Evolutionary conservation across 2,113 vertebrate genomes (phyloP).

Genomic region (Oncorhynchus kisutch): DNA sequence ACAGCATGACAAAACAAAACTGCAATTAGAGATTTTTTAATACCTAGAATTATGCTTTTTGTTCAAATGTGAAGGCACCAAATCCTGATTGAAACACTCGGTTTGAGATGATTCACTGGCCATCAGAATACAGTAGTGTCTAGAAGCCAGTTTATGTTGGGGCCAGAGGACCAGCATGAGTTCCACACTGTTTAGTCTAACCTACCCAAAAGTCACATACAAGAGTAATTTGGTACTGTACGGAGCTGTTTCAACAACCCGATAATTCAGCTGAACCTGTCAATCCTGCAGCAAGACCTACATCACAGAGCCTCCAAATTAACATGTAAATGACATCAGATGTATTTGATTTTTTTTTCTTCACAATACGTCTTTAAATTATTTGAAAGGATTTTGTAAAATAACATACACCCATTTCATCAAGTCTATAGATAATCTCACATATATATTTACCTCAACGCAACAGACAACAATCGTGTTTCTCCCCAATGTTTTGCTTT

Average conservation of each 20-base stretch:
- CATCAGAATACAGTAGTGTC: not conserved
- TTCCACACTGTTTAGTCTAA: slow-evolving; percentile 19
- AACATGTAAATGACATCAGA: not conserved
- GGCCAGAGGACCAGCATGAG: not conserved
- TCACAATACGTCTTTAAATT: no score
- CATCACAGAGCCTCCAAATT: not conserved
- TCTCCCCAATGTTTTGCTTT: slow-evolving; percentile 66
- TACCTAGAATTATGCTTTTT: no score
- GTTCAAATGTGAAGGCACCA: no score
- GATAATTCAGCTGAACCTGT: not conserved
- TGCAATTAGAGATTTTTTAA: no score
- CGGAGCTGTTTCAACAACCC: slow-evolving; percentile 7
- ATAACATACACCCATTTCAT: not conserved
- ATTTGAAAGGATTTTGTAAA: no score
- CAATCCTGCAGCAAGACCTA: not conserved
- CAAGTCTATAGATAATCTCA: not conserved
- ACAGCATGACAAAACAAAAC: no score
- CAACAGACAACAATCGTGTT: slow-evolving; percentile 20
- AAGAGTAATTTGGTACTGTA: not conserved
- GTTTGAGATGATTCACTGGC: no score
- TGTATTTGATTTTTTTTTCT: no score
- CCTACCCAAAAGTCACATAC: not conserved
- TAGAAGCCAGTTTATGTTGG: not conserved
- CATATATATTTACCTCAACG: not conserved
- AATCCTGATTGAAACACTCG: no score